phyloP scores from a whole-genome alignment of 2,888 invertebrate genomes.

The Bellardia bayeri region DNA sequence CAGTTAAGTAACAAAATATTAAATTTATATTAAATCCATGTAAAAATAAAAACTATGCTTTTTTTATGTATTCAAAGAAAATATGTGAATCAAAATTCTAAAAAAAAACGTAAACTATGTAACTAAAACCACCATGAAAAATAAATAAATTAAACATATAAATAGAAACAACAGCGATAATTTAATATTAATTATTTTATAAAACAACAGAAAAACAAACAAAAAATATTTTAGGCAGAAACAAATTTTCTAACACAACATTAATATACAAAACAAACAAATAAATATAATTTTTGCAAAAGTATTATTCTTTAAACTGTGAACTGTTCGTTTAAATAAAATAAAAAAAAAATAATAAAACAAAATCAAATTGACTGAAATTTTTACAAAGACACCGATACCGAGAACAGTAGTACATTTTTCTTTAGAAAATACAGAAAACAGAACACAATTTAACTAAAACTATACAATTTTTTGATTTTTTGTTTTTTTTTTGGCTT shows the following conservation, averaged over 20 bases:
- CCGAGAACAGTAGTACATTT: constrained; percentile 52
- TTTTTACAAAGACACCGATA: constrained; percentile 65
- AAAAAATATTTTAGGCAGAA: constrained; percentile 62
- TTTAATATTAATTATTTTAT: constrained; percentile 54
- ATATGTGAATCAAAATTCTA: constrained; percentile 61
- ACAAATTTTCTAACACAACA: constrained; percentile 64
- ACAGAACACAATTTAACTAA: not conserved
- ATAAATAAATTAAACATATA: constrained; percentile 3
- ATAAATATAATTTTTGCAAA: constrained; percentile 39
- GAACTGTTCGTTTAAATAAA: constrained; percentile 43
- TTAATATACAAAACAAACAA: constrained; percentile 13
- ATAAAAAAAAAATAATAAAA: constrained; percentile 27
- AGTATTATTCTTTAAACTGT: constrained; percentile 59
- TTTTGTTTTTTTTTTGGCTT: not conserved
- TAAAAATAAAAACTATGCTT: constrained; percentile 53
- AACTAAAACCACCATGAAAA: constrained; percentile 73
- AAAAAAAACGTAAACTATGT: constrained; percentile 70
- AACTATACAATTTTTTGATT: not conserved
- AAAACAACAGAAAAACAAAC: constrained; percentile 23
- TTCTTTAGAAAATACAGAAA: not conserved
- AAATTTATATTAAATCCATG: constrained; percentile 43
- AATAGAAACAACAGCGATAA: constrained; percentile 15
- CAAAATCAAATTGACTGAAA: constrained; percentile 61
- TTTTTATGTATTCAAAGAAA: constrained; percentile 57
- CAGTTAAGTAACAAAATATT: constrained; percentile 27